A percentile compares a stretch with the other conserved stretches of the same genome.
Evolutionary conservation across 2,113 vertebrate genomes (phyloP).

Genomic region (Cebidichthys violaceus): DNA sequence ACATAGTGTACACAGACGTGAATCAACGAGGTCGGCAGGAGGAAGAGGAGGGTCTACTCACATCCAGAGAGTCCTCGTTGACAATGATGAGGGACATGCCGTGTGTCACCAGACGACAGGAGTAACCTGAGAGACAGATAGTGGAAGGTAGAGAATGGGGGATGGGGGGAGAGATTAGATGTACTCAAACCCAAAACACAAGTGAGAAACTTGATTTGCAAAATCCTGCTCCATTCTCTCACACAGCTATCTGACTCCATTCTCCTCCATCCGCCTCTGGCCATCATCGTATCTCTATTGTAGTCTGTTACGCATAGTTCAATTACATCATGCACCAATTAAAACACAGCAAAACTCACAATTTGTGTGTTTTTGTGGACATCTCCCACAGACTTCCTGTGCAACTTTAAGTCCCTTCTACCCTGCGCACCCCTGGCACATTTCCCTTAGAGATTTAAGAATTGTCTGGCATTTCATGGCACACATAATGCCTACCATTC

Average conservation of each 20-base stretch:
- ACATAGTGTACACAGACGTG: neutral
- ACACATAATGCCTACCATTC: conserved; percentile 37
- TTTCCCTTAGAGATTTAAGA: conserved; percentile 28
- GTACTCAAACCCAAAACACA: conserved; percentile 49
- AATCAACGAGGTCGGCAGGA: neutral
- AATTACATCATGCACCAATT: neutral
- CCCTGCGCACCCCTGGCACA: conserved; percentile 1
- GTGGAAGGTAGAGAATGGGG: conserved; percentile 16
- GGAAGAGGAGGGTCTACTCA: conserved; percentile 83
- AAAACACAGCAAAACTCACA: neutral
- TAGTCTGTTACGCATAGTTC: neutral
- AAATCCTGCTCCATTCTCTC: conserved; percentile 17
- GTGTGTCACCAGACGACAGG: conserved; percentile 93
- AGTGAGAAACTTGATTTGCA: conserved; percentile 19
- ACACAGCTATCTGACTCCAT: conserved; percentile 11
- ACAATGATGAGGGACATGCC: conserved; percentile 97
- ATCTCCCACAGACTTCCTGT: conserved; percentile 18
- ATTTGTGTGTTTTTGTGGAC: conserved; percentile 36
- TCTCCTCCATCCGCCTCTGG: neutral
- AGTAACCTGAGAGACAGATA: conserved; percentile 88
- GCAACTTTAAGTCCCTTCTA: conserved; percentile 7
- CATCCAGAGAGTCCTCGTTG: conserved; percentile 97
- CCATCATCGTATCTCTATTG: neutral
- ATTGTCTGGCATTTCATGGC: conserved; percentile 46
- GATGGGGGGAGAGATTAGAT: conserved; percentile 44